Conservation (phyloP, 2,888 invertebrate genomes). For the Lasiommata megera region DNA sequence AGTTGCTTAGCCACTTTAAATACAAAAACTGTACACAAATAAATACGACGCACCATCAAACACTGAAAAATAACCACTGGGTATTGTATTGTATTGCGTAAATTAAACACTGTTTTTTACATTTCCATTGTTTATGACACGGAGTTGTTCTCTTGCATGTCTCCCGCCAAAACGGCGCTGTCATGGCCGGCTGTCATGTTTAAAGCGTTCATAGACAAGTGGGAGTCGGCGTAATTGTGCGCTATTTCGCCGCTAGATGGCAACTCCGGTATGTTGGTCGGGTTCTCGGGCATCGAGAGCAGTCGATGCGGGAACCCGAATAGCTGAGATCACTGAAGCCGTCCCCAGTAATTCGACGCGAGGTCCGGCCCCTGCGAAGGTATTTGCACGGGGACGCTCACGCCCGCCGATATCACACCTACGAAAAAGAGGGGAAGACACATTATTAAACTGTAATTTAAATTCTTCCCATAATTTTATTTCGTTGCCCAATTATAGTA, state of each 20-base stretch:
- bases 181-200: constrained; percentile 80
- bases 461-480: neutral
- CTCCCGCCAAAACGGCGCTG: constrained; percentile 65
- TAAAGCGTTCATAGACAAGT: constrained; percentile 71
- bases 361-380: constrained; percentile 91
- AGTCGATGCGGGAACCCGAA: constrained; percentile 92
- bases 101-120: constrained; percentile 20
- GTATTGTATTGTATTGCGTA: constrained; percentile 18
- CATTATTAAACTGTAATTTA: constrained; percentile 30
- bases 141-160: constrained; percentile 65
- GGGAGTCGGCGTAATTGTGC: constrained; percentile 75
- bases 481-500: too few species aligned
- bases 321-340: constrained; percentile 96
- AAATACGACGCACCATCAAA: constrained; percentile 47
- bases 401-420: constrained; percentile 96
- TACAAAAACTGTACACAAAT: constrained; percentile 33
- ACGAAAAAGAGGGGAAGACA: constrained; percentile 55
- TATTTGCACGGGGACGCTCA: constrained; percentile 95
- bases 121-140: constrained; percentile 53
- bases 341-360: constrained; percentile 92
- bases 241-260: constrained; percentile 70
- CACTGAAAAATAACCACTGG: constrained; percentile 41
- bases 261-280: constrained; percentile 65
- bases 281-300: constrained; percentile 84
- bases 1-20: constrained; percentile 55